Base-by-base conservation (phyloP, 2,797 vertebrate species). In the Betta splendens region DNA sequence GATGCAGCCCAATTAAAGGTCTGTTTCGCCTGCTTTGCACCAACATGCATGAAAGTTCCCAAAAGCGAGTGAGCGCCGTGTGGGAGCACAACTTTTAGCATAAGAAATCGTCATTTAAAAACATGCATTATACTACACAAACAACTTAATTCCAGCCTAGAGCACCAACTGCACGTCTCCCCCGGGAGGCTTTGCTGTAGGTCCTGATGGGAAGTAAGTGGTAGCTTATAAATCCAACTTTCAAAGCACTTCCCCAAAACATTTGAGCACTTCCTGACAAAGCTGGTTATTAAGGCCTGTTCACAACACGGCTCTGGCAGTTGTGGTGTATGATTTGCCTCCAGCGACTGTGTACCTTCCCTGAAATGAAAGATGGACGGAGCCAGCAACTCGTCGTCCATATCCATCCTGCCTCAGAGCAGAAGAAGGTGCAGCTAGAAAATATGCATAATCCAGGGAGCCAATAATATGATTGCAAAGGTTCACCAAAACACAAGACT, bases 301-400 rank as follows among this genome's bases (percentile, higher is more conserved):
- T 60, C 80, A 85, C 71, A 57, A 64, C 48, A 43, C 57, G 50
- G 36, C 75, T 81, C 51, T 83, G 80, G 82, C 82, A 80, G 64
- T 73, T 18, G 71, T 2, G 73, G 66, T 74, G 69, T 79, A 79
- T 85, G 84, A 87, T 87, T 85, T 82, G 73, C 46, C 69, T 77
- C 52, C 47, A 63, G 43, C 6, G 56, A 75, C 57, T 64, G 51
- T 61, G 64, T 40, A 62, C 65, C 53, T 52, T 71, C 67, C 67
- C 80, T 72, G 75, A 76, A 85, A 81, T 82, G 72, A 85, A 79
- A 73, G 62, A 77, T 43, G 63, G 76, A 79, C 63, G 77, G 66
- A 78, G 66, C 69, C 69, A 40, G 55, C 59, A 53, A 42, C 63
- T 72, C 11, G 9, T 62, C 50, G 37, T 69, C 28, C 43, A 53